phyloP scores from a whole-genome alignment of 2,797 vertebrate species.

The Danionella dracula region DNA sequence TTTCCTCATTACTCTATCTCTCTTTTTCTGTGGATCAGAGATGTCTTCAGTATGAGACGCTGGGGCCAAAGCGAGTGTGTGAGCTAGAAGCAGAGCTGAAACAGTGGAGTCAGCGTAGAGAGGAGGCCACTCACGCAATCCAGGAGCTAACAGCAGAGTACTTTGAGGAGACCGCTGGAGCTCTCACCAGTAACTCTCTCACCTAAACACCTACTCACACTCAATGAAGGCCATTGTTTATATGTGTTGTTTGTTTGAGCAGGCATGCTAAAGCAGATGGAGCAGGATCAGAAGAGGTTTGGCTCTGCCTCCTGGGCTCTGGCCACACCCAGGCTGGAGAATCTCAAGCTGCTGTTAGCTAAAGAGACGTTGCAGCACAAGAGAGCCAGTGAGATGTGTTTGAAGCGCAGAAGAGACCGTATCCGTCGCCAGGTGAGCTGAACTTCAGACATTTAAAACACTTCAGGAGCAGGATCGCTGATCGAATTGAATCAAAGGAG shows the following conservation, averaged over 20 bases:
- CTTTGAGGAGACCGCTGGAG: slow-evolving; percentile 85
- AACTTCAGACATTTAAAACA: no score
- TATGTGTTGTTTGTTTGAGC: slow-evolving; percentile 32
- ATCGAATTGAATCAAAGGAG: no score
- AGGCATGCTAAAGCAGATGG: slow-evolving; percentile 92
- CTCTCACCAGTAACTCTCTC: slow-evolving; percentile 73
- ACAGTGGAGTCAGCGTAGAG: slow-evolving; percentile 79
- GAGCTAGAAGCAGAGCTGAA: slow-evolving; percentile 81
- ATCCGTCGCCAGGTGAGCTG: slow-evolving; percentile 76
- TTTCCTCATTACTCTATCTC: no score
- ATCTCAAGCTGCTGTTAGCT: slow-evolving; percentile 79
- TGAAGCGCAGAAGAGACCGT: slow-evolving; percentile 74
- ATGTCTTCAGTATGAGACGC: slow-evolving; percentile 77
- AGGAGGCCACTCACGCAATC: slow-evolving; percentile 82
- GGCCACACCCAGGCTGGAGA: slow-evolving; percentile 81
- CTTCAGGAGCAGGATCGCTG: no score
- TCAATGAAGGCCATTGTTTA: not conserved
- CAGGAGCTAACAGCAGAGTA: slow-evolving; percentile 92
- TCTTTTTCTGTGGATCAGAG: slow-evolving; percentile 68
- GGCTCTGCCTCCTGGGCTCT: slow-evolving; percentile 84
- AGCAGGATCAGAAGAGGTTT: slow-evolving; percentile 78
- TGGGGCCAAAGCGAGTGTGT: slow-evolving; percentile 85
- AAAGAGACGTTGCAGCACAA: slow-evolving; percentile 89
- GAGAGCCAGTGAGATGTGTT: slow-evolving; percentile 85
- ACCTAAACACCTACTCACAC: not conserved